Conservation (phyloP, 2,797 vertebrate genomes). For the Chaunax sp. region DNA sequence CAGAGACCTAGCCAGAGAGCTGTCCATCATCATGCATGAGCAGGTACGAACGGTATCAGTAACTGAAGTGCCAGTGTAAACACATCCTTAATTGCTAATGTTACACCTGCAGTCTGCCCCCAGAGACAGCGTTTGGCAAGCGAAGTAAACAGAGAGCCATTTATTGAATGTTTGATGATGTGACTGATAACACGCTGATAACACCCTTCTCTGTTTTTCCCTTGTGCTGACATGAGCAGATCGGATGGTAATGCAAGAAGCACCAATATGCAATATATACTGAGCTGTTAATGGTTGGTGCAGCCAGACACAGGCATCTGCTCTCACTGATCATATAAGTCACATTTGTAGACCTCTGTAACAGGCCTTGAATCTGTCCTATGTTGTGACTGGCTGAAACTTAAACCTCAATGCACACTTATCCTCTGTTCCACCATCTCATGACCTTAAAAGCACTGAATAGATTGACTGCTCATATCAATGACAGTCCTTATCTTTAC, state of each 20-base stretch:
- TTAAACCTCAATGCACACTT: not conserved
- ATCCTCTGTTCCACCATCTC: not conserved
- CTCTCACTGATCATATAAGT: not conserved
- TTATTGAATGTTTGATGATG: constrained; percentile 28
- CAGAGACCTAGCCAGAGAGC: constrained; percentile 93
- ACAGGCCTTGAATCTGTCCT: not conserved
- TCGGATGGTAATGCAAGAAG: constrained; percentile 92
- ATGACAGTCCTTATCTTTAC: constrained; percentile 31
- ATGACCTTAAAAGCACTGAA: not conserved
- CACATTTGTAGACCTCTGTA: not conserved
- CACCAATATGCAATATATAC: constrained; percentile 24
- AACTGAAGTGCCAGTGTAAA: not conserved
- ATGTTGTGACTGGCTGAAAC: not conserved
- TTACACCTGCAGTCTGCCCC: constrained; percentile 16
- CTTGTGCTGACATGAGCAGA: constrained; percentile 90
- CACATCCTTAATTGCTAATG: not conserved
- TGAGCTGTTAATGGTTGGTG: constrained; percentile 57
- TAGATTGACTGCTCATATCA: constrained; percentile 7
- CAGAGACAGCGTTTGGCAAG: not conserved
- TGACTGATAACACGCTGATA: constrained; percentile 44
- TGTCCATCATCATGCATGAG: constrained; percentile 97
- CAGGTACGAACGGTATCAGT: constrained; percentile 80
- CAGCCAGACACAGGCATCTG: constrained; percentile 44
- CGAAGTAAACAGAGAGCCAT: not conserved
- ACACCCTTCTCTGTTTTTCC: constrained; percentile 67